These are phyloP conservation scores for Bicyclus anynana DNA, from an alignment of 1,140 invertebrate genomes.

Conservation along the genomic window DNA sequence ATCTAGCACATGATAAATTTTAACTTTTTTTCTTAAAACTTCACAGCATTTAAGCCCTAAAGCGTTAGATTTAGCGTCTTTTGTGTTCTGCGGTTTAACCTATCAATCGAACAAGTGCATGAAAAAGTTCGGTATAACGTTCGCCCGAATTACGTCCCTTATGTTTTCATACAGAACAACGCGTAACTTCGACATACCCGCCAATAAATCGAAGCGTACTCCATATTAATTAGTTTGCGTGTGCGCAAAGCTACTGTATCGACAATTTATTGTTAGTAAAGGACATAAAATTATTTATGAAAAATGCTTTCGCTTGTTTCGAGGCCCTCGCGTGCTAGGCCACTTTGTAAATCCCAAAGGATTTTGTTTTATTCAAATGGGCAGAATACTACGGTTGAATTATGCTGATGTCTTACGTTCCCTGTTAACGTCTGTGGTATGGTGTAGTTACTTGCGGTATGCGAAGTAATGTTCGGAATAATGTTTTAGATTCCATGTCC, in stretches of 20 bases:
- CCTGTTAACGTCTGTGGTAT: not conserved
- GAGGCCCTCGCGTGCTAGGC: constrained; percentile 29
- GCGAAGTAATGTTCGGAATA: too few species aligned
- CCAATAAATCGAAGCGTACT: constrained; percentile 67
- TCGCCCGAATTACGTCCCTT: constrained; percentile 8
- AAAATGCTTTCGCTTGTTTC: constrained; percentile 54
- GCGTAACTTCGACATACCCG: constrained; percentile 51
- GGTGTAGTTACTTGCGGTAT: not conserved
- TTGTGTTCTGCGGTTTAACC: too few species aligned
- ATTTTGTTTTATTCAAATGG: constrained; percentile 21
- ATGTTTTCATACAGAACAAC: constrained; percentile 29
- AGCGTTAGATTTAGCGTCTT: too few species aligned
- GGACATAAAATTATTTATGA: constrained; percentile 67
- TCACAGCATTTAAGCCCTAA: too few species aligned
- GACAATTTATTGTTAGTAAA: constrained; percentile 50
- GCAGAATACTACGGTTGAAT: not conserved
- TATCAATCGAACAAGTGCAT: too few species aligned
- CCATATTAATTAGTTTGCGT: constrained; percentile 74
- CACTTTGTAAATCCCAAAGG: constrained; percentile 11
- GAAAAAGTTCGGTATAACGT: not conserved
- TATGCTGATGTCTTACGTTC: not conserved
- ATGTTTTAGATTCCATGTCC: too few species aligned
- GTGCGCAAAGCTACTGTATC: constrained; percentile 57
- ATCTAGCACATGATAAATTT: too few species aligned
- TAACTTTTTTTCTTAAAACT: too few species aligned